A percentile compares a stretch with the other conserved stretches of the same genome.
phyloP scores from a whole-genome alignment of 2,888 invertebrate genomes.

The Chromoteleia sp. region DNA sequence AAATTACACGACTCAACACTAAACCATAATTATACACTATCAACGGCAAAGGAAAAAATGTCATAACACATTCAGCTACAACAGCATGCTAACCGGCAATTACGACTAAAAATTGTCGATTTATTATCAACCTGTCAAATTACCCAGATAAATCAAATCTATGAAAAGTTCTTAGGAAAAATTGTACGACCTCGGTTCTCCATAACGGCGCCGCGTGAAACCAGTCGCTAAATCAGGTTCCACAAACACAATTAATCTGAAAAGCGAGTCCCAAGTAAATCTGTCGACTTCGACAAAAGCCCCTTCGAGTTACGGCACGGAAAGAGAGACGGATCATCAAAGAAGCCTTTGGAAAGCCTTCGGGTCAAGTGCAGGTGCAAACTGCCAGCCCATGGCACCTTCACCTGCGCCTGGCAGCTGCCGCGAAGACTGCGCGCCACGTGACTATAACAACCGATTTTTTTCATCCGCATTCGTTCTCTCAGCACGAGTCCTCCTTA shows the following conservation, averaged over 20 bases:
- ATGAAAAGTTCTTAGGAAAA: background rate
- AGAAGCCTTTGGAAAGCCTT: slow-evolving; percentile 58
- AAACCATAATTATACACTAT: slow-evolving; percentile 1
- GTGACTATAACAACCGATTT: slow-evolving; percentile 56
- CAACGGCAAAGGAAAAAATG: background rate
- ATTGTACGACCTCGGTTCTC: background rate
- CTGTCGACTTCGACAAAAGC: slow-evolving; percentile 21
- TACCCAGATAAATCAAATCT: slow-evolving; percentile 12
- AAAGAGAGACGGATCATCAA: slow-evolving; percentile 13
- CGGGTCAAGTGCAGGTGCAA: slow-evolving; percentile 71
- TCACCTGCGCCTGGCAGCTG: slow-evolving; percentile 74
- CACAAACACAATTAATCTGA: slow-evolving; percentile 29
- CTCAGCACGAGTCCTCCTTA: slow-evolving; percentile 17
- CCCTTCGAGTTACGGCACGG: background rate
- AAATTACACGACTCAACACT: too few relatives aligned
- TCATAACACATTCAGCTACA: background rate
- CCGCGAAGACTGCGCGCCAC: slow-evolving; percentile 62
- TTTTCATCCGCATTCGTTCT: slow-evolving; percentile 14
- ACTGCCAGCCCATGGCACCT: slow-evolving; percentile 55
- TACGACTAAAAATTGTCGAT: slow-evolving; percentile 13
- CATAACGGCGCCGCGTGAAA: slow-evolving; percentile 1
- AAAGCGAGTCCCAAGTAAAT: slow-evolving; percentile 22
- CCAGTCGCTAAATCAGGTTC: slow-evolving; percentile 33
- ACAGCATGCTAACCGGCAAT: slow-evolving; percentile 6
- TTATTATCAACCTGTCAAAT: slow-evolving; percentile 10